Evolutionary conservation across 1,140 invertebrate species (phyloP).

Genomic region (Tetramorium alpestre): DNA sequence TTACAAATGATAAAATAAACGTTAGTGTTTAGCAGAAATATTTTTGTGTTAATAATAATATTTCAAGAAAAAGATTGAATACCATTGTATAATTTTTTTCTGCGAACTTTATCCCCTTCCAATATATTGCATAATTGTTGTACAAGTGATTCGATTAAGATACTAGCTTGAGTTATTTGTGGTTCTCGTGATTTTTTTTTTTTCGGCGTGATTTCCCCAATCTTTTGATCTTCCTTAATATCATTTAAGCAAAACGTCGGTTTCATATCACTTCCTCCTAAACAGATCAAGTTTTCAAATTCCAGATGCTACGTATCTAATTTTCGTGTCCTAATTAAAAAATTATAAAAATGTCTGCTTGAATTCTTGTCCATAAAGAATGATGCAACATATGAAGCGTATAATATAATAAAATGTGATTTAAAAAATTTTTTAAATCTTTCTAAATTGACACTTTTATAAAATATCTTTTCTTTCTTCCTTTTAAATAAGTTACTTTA

Average conservation of each 20-base stretch:
- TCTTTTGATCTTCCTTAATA: slow-evolving; percentile 6
- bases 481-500: background rate
- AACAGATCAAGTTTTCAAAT: background rate
- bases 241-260: slow-evolving; percentile 48
- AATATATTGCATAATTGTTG: slow-evolving; percentile 87
- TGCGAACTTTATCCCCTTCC: slow-evolving; percentile 86
- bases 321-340: slow-evolving; percentile 1
- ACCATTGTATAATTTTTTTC: slow-evolving; percentile 87
- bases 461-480: background rate
- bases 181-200: background rate
- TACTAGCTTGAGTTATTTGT: slow-evolving; percentile 82
- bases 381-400: background rate
- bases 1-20: slow-evolving; percentile 70
- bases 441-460: background rate
- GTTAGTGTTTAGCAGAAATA: background rate
- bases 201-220: slow-evolving; percentile 26
- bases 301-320: background rate
- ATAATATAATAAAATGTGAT: background rate
- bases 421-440: background rate
- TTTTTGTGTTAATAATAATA: background rate
- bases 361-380: background rate
- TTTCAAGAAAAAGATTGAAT: slow-evolving; percentile 51
- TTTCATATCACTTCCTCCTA: slow-evolving; percentile 15
- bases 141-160: slow-evolving; percentile 88
- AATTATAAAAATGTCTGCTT: slow-evolving; percentile 16